Percentiles rank a stretch among this genome's conserved stretches.
These are phyloP conservation scores for Rhamnusium bicolor DNA, from an alignment of 2,888 invertebrate genomes.

Conservation along the genomic window DNA sequence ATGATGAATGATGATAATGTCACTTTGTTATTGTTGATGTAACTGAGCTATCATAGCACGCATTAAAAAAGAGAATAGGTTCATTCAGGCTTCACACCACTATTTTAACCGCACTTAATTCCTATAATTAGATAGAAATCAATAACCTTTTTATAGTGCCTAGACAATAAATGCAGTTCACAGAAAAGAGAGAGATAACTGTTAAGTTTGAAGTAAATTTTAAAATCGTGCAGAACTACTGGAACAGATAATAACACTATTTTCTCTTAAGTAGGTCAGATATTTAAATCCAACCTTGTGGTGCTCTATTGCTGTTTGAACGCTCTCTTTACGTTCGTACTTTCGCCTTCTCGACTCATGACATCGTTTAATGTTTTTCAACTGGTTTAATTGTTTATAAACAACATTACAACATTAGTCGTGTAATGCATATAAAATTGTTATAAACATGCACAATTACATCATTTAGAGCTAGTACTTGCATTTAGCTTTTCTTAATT, in stretches of 20 bases:
- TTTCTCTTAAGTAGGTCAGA: conserved; percentile 24
- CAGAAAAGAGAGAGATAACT: conserved; percentile 21
- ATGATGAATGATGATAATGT: too few species aligned
- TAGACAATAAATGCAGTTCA: conserved; percentile 7
- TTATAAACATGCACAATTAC: too few species aligned
- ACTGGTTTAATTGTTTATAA: conserved; percentile 14
- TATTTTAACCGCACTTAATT: background rate
- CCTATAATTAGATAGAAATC: background rate
- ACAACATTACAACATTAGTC: background rate
- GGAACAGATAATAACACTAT: conserved; percentile 23
- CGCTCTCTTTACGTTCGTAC: conserved; percentile 29
- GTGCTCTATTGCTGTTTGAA: conserved; percentile 24
- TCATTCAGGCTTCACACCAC: background rate
- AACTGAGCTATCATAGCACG: too few species aligned
- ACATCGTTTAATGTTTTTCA: conserved; percentile 25
- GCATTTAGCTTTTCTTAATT: too few species aligned
- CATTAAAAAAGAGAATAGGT: background rate
- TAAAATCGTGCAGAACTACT: conserved; percentile 28
- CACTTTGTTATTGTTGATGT: too few species aligned
- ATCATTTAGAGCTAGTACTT: too few species aligned
- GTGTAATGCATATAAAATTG: background rate
- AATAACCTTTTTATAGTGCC: background rate
- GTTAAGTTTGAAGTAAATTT: conserved; percentile 27
- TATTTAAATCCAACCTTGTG: conserved; percentile 24
- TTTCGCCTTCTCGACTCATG: conserved; percentile 28